phyloP scores from a whole-genome alignment of 1,140 invertebrate species.

The Drosophila sp. region DNA sequence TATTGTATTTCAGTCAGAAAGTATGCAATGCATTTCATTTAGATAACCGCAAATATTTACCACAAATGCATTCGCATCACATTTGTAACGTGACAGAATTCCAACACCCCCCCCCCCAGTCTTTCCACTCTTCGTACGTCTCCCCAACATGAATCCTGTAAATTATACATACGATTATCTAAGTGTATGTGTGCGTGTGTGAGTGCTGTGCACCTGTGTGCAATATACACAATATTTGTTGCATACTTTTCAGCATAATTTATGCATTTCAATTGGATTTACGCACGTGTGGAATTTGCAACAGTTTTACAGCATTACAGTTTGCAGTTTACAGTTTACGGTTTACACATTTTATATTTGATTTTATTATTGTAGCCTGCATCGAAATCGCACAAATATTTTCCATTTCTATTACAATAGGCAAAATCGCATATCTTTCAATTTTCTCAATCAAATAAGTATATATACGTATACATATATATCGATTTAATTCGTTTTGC shows the following conservation, averaged over 20 bases:
- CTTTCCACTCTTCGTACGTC: no score
- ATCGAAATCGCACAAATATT: slow-evolving; percentile 27
- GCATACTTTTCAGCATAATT: slow-evolving; percentile 56
- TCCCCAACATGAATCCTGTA: not conserved
- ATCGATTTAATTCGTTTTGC: slow-evolving; percentile 20
- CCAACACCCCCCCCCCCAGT: not conserved
- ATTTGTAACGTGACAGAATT: slow-evolving; percentile 60
- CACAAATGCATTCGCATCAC: slow-evolving; percentile 66
- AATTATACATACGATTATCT: slow-evolving; percentile 42
- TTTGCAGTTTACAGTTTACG: not conserved
- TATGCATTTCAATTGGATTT: slow-evolving; percentile 58
- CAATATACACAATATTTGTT: slow-evolving; percentile 45
- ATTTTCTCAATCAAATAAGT: slow-evolving; percentile 2
- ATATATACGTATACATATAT: no score
- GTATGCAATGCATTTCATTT: slow-evolving; percentile 76
- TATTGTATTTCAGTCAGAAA: slow-evolving; percentile 31
- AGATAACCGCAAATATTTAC: slow-evolving; percentile 82
- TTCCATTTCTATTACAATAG: slow-evolving; percentile 28
- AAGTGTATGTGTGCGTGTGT: slow-evolving; percentile 4
- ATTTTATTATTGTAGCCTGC: slow-evolving; percentile 18
- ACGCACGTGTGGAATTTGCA: slow-evolving; percentile 6
- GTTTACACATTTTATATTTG: slow-evolving; percentile 9
- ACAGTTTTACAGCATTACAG: not conserved
- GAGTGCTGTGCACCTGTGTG: slow-evolving; percentile 3
- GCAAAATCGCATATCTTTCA: slow-evolving; percentile 16